Conservation (phyloP, 2,888 invertebrate species). For the Nomada goodeniana region DNA sequence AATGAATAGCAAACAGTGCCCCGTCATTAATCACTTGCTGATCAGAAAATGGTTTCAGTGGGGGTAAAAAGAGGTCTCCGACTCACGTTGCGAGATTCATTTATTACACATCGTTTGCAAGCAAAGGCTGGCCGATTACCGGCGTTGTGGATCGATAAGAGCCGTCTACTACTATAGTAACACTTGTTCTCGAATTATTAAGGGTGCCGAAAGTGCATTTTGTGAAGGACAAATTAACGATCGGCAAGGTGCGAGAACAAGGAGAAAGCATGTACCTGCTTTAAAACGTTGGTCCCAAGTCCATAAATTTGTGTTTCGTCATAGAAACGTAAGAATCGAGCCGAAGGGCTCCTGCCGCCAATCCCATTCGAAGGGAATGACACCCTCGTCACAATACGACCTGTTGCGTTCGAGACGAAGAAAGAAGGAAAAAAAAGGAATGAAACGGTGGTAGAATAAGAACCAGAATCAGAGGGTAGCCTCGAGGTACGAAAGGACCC, state of each 20-base stretch:
- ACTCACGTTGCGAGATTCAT: slow-evolving; percentile 67
- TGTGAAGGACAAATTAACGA: slow-evolving; percentile 35
- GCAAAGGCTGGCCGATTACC: slow-evolving; percentile 60
- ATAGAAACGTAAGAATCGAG: slow-evolving; percentile 49
- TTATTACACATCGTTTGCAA: slow-evolving; percentile 77
- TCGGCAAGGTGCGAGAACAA: slow-evolving; percentile 54
- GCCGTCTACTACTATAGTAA: slow-evolving; percentile 26
- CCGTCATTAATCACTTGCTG: slow-evolving; percentile 77
- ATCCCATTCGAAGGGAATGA: slow-evolving; percentile 62
- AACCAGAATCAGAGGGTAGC: slow-evolving; percentile 28
- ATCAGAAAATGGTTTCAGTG: slow-evolving; percentile 48
- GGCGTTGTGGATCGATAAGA: slow-evolving; percentile 70
- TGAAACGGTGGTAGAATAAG: slow-evolving; percentile 50
- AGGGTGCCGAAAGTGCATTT: slow-evolving; percentile 14
- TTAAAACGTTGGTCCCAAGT: slow-evolving; percentile 48
- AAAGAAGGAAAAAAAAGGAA: slow-evolving; percentile 52
- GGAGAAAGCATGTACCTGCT: slow-evolving; percentile 55
- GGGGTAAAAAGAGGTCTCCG: slow-evolving; percentile 43
- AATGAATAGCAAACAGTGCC: slow-evolving; percentile 66
- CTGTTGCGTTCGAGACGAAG: slow-evolving; percentile 73
- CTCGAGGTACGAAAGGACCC: slow-evolving; percentile 51
- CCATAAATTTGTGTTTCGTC: slow-evolving; percentile 67
- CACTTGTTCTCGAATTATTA: background rate
- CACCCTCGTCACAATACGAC: slow-evolving; percentile 77
- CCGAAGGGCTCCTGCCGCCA: slow-evolving; percentile 52